These are phyloP conservation scores for Carassius gibelio DNA, from an alignment of 2,113 vertebrate genomes.

Conservation along the genomic window DNA sequence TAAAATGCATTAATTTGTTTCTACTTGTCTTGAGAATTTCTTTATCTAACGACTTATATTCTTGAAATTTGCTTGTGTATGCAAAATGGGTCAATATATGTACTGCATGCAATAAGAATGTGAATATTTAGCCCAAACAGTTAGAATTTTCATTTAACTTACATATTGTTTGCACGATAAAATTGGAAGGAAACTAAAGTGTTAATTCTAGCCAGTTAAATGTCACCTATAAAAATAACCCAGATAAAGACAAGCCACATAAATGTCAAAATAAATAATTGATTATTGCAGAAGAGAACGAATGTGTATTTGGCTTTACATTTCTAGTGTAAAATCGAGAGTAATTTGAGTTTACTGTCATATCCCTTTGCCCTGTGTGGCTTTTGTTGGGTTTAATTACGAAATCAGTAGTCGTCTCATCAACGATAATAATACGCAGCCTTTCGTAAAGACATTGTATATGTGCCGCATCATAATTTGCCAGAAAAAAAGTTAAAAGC, in stretches of 20 bases:
- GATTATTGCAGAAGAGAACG: background rate
- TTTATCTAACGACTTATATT: background rate
- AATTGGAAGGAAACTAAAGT: background rate
- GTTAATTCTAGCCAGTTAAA: background rate
- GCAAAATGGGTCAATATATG: background rate
- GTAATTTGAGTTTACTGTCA: background rate
- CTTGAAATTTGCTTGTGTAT: background rate
- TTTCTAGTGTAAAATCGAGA: background rate
- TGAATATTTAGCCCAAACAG: background rate
- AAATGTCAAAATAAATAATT: background rate
- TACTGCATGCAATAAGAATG: background rate
- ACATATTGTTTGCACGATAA: background rate
- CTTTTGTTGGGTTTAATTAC: background rate
- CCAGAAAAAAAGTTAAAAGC: background rate
- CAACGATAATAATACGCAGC: background rate
- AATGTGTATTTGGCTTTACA: background rate
- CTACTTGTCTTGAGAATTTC: background rate
- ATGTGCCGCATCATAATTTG: background rate
- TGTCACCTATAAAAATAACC: background rate
- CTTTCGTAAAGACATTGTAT: accelerated
- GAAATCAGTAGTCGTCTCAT: background rate
- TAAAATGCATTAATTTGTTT: background rate
- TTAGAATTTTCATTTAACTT: background rate
- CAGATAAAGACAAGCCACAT: background rate
- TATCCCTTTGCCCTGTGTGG: background rate